Percentiles rank a stretch among this genome's conserved stretches.
These are phyloP conservation scores for Timema podura DNA, from an alignment of 2,888 invertebrate species.

Conservation along the genomic window DNA sequence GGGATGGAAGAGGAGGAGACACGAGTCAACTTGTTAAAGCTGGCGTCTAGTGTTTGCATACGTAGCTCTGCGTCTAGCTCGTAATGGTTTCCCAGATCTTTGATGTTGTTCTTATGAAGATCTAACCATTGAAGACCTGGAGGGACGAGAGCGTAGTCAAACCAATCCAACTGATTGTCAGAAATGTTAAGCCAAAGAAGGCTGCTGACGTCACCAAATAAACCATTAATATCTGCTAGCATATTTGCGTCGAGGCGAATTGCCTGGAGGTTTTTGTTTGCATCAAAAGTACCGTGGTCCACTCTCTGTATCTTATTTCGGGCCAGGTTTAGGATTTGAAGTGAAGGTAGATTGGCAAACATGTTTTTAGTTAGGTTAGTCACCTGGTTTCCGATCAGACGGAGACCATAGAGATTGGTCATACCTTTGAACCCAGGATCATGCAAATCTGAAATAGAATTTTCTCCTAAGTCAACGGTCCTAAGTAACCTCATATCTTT, in stretches of 20 bases:
- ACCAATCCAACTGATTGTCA: conserved; percentile 83
- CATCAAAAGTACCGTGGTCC: conserved; percentile 76
- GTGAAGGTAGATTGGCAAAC: conserved; percentile 71
- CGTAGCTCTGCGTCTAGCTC: conserved; percentile 65
- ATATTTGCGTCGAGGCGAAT: conserved; percentile 83
- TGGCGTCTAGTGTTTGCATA: conserved; percentile 82
- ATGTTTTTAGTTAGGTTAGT: conserved; percentile 75
- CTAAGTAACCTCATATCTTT: conserved; percentile 80
- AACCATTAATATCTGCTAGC: conserved; percentile 73
- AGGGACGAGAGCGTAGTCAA: conserved; percentile 84
- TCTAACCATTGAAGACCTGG: conserved; percentile 82
- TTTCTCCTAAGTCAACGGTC: conserved; percentile 88
- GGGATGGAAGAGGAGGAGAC: conserved; percentile 74
- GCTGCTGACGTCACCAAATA: conserved; percentile 78
- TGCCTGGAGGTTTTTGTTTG: conserved; percentile 75
- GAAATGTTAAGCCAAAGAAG: conserved; percentile 87
- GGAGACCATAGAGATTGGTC: conserved; percentile 79
- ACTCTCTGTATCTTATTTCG: conserved; percentile 75
- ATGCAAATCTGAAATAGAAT: conserved; percentile 75
- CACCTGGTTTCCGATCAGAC: conserved; percentile 84
- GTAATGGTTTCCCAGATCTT: conserved; percentile 71
- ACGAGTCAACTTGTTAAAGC: conserved; percentile 80
- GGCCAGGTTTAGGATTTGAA: conserved; percentile 84
- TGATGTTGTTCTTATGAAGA: conserved; percentile 80
- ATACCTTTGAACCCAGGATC: conserved; percentile 79